Percentiles rank a stretch among this genome's conserved stretches.
Evolutionary conservation across 2,888 invertebrate genomes (phyloP).

Genomic region (Ceraclea dissimilis): DNA sequence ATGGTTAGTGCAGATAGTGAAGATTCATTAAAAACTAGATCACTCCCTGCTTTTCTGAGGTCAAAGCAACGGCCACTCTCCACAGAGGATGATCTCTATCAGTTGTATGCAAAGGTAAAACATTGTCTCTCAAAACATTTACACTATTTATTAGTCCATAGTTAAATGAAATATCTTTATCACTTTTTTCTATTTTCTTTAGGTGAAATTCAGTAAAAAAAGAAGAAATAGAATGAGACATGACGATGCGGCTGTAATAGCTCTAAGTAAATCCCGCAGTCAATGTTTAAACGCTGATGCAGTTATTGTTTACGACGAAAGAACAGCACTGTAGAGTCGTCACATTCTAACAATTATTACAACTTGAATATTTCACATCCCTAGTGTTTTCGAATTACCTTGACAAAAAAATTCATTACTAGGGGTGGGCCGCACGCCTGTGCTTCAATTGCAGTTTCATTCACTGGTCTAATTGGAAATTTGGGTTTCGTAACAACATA

Average conservation of each 20-base stretch:
- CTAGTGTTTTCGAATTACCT: no score
- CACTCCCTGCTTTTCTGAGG: conserved; percentile 64
- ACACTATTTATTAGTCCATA: neutral
- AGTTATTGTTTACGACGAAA: conserved; percentile 73
- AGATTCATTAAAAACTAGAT: conserved; percentile 53
- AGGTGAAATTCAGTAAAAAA: conserved; percentile 72
- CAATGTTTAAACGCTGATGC: conserved; percentile 68
- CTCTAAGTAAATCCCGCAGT: conserved; percentile 67
- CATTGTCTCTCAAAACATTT: conserved; percentile 5
- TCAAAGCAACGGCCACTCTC: conserved; percentile 62
- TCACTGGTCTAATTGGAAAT: no score
- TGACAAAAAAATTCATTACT: no score
- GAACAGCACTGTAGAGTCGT: conserved; percentile 62
- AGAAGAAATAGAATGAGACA: conserved; percentile 74
- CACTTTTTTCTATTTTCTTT: conserved; percentile 23
- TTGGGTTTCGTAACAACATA: no score
- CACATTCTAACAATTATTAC: neutral
- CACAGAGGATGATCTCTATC: conserved; percentile 60
- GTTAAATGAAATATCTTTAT: neutral
- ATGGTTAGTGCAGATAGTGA: conserved; percentile 41
- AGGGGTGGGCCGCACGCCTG: no score
- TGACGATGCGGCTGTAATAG: conserved; percentile 74
- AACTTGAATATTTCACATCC: no score
- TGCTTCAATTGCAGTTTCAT: no score
- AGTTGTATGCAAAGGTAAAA: conserved; percentile 62